Base-by-base conservation (phyloP, 2,113 vertebrate genomes). In the Microcebus griseorufus region DNA sequence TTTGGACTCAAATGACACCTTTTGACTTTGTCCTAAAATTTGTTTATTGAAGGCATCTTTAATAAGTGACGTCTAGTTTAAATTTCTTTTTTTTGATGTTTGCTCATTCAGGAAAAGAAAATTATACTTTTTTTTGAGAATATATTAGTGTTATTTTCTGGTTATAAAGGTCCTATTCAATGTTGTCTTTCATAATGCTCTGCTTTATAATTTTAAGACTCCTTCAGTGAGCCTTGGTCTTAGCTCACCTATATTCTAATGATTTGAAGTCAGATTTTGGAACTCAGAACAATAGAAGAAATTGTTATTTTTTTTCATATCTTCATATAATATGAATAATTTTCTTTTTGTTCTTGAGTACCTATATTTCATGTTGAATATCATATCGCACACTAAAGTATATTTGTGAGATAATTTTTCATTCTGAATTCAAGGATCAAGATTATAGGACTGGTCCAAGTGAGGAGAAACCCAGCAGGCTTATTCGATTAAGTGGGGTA, bases 361-460 rank as follows among this genome's bases (percentile, higher is more conserved):
- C 51, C 34, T 92, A 9, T 70, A 65, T 83, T 96, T 95, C 34
- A 81, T 62, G 14, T 88, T 92, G 11, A 92, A 42, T 95, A 79
- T 32, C 88, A 55, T 96, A 60, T 96, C 96, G n/a, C 23, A 95
- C 78, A 69, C 39, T 93, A 76, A 37, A 62, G 16, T 42, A n/a
- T 93, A 60, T 95, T 98, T 98, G 9, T 98, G 97, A 98, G 84
- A 92, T 93, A 83, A 97, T 84, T 98, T 97, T 97, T 91, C 89
- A 97, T 98, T 98, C 51, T 98, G 83, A 95, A 98, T 96, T 98
- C 34, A 99, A 99, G 99, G 99, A 99, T 98, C 99, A 99, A 98
- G 99, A 99, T 98, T 99, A 99, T 98, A 99, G 99, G 96, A 99
- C 98, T 97, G 99, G 99, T 79, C 98, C 98, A 96, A 98, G 99